These are phyloP conservation scores for Phylloscopus trochiloides DNA, from an alignment of 2,113 vertebrate genomes.

Conservation along the genomic window DNA sequence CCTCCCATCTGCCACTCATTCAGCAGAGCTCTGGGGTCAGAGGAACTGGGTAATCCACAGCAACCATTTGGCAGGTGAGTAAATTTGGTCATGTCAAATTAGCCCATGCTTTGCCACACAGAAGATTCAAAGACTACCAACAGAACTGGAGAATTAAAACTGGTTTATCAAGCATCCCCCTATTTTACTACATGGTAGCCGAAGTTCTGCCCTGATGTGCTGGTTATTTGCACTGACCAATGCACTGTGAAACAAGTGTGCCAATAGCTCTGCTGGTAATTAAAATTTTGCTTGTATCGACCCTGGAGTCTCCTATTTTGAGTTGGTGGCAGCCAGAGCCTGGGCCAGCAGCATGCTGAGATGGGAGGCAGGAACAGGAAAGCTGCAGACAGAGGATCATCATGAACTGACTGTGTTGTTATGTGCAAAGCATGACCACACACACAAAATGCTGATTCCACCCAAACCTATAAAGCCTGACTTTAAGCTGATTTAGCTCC, in stretches of 20 bases:
- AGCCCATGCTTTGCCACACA: background rate
- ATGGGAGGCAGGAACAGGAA: background rate
- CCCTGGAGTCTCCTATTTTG: background rate
- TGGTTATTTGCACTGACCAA: background rate
- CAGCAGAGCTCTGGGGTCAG: background rate
- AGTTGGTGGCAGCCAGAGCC: background rate
- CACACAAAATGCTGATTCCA: slow-evolving; percentile 50
- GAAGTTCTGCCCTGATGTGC: background rate
- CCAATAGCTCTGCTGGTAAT: background rate
- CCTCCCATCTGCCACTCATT: background rate
- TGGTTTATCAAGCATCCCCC: background rate
- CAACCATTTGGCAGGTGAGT: background rate
- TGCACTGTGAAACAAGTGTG: background rate
- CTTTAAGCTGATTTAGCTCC: slow-evolving; percentile 57
- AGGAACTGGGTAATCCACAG: rapidly evolving
- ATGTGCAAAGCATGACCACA: background rate
- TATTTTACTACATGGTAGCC: background rate
- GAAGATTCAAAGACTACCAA: background rate
- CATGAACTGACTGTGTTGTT: background rate
- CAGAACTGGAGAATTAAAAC: background rate
- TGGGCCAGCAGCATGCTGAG: background rate
- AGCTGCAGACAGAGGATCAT: background rate
- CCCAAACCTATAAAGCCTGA: slow-evolving; percentile 1
- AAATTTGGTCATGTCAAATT: background rate
- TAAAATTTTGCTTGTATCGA: background rate